Conservation (phyloP, 2,113 vertebrate species). For the Micronycteris hirsuta region DNA sequence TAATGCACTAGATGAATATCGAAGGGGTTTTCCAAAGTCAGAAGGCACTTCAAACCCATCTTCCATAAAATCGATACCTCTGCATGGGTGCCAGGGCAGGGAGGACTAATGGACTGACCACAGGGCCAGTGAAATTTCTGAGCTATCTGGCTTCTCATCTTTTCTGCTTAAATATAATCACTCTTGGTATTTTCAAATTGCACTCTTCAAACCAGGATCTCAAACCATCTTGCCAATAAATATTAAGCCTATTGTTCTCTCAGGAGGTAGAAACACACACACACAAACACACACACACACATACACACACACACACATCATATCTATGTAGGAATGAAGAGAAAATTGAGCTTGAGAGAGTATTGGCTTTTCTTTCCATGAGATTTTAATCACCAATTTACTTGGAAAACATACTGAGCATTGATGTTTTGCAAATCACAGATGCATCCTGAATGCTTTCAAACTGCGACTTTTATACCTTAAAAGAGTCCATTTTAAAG, state of each 20-base stretch:
- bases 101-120: background rate
- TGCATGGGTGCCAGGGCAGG: too few species aligned
- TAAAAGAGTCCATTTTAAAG: slow-evolving; percentile 54
- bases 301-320: background rate
- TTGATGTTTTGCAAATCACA: slow-evolving; percentile 14
- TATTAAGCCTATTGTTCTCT: background rate
- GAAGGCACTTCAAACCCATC: background rate
- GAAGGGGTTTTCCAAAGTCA: background rate
- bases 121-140: background rate
- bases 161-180: background rate
- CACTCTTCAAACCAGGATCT: background rate
- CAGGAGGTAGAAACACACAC: background rate
- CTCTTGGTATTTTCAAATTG: background rate
- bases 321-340: background rate
- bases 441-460: slow-evolving; percentile 12
- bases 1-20: background rate
- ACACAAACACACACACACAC: background rate
- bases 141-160: background rate
- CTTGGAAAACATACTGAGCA: slow-evolving; percentile 17
- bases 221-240: slow-evolving; percentile 23
- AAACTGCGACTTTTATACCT: slow-evolving; percentile 48
- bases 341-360: background rate
- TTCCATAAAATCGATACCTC: background rate
- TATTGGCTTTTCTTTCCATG: background rate
- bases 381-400: slow-evolving; percentile 38